A percentile compares a stretch with the other conserved stretches of the same genome.
These are phyloP conservation scores for Argyrosomus japonicus DNA, from an alignment of 2,113 vertebrate genomes.

Conservation along the genomic window DNA sequence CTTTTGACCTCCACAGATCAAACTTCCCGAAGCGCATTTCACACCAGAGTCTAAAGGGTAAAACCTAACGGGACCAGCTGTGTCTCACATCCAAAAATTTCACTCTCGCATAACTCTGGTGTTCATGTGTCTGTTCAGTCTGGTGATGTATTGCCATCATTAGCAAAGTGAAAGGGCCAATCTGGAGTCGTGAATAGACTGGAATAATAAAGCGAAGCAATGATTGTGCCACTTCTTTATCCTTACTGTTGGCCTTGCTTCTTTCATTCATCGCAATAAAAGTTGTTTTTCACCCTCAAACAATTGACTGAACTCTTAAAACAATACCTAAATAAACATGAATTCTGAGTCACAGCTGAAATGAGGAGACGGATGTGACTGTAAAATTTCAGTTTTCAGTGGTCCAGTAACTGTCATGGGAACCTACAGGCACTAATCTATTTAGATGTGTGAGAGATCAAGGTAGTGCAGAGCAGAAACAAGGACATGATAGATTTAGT, in stretches of 20 bases:
- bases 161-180: constrained; percentile 52
- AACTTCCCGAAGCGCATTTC: constrained; percentile 60
- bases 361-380: not conserved
- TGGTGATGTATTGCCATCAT: constrained; percentile 58
- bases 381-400: not conserved
- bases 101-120: constrained; percentile 34
- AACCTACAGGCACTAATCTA: constrained; percentile 4
- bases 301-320: not conserved
- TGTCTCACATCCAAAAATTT: constrained; percentile 48
- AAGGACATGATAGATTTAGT: constrained; percentile 36
- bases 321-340: not conserved
- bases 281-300: not conserved
- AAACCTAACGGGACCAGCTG: constrained; percentile 57
- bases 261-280: constrained; percentile 27
- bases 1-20: constrained; percentile 60
- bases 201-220: constrained; percentile 50
- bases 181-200: constrained; percentile 50
- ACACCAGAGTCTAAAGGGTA: constrained; percentile 58
- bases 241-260: constrained; percentile 21
- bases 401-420: constrained; percentile 8
- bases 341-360: not conserved
- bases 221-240: constrained; percentile 25
- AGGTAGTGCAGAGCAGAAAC: constrained; percentile 4
- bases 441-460: constrained; percentile 20
- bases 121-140: constrained; percentile 39